Evolutionary conservation across 2,113 vertebrate species (phyloP).

Genomic region (Onychostoma macrolepis): DNA sequence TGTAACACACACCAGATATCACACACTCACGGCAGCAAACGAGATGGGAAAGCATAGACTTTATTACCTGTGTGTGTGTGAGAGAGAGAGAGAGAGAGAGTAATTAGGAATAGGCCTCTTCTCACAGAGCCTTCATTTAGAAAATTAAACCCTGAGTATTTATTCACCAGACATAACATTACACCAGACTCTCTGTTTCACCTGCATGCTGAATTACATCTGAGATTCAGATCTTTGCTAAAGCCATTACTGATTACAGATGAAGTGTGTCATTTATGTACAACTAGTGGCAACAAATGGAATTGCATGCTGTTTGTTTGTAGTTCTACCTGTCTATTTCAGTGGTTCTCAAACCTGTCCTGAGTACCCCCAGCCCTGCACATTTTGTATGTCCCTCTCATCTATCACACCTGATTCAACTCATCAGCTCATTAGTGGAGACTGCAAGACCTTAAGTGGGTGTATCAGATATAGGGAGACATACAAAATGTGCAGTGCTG

Average conservation of each 20-base stretch:
- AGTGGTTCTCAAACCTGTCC: too few species aligned
- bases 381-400: too few species aligned
- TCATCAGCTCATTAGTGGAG: too few species aligned
- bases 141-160: conserved; percentile 2
- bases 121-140: background rate
- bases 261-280: background rate
- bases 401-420: too few species aligned
- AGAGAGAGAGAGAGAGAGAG: background rate
- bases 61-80: background rate
- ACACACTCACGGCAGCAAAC: background rate
- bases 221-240: background rate
- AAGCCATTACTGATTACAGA: background rate
- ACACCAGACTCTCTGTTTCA: conserved; percentile 7
- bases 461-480: too few species aligned
- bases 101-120: background rate
- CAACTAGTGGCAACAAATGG: background rate
- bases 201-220: background rate
- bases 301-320: background rate
- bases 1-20: background rate
- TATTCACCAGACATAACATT: background rate
- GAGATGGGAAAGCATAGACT: background rate
- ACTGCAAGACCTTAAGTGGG: too few species aligned
- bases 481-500: too few species aligned
- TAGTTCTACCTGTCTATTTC: background rate
- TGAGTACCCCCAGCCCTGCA: too few species aligned